Evolutionary conservation across 2,888 invertebrate genomes (phyloP), one percentile per base, ranked within the genome.

Genomic region (Villa cingulata): DNA sequence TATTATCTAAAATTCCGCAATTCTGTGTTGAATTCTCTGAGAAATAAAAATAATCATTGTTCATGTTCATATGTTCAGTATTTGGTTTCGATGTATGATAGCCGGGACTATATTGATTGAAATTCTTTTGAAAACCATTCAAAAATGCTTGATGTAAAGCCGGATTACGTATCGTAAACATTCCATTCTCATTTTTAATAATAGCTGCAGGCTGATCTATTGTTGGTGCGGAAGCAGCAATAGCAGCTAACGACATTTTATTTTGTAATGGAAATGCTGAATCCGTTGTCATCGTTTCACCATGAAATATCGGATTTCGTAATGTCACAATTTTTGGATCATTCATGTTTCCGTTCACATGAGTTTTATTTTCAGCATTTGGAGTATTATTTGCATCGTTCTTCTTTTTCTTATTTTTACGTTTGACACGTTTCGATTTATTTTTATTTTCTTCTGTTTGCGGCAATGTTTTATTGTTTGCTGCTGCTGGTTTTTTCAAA

Each of bases 81-180:
- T n/a, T n/a, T n/a, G n/a, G n/a, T n/a, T n/a, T n/a, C n/a, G n/a
- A n/a, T n/a, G 12, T 37, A 41, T 36, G 17, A 37, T 23, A 41
- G 20, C 37, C 42, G 64, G 62, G 49, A 64, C n/a, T 65, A 46
- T 62, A 59, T 51, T 65, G 66, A 50, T 64, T 65, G 12, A 63
- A 61, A 53, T 66, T 67, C 15, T 61, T 63, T 34, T 61, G 59
- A 48, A 63, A 58, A 10, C 63, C 58, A 43, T 66, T 52, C 3
- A 66, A 64, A 51, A 64, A 65, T 10, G 68, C 67, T 1, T 67
- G 66, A 52, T 70, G 70, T 43, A 70, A 48, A 12, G 68, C 68
- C 0, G 86, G 86, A 65, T 86, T 86, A 14, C 87, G 71, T 43
- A 87, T 88, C 0, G 87, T 87, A 50, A 85, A 87, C 86, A 87